Evolutionary conservation across 2,113 vertebrate species (phyloP).

Genomic region (Bujurquina vittata): DNA sequence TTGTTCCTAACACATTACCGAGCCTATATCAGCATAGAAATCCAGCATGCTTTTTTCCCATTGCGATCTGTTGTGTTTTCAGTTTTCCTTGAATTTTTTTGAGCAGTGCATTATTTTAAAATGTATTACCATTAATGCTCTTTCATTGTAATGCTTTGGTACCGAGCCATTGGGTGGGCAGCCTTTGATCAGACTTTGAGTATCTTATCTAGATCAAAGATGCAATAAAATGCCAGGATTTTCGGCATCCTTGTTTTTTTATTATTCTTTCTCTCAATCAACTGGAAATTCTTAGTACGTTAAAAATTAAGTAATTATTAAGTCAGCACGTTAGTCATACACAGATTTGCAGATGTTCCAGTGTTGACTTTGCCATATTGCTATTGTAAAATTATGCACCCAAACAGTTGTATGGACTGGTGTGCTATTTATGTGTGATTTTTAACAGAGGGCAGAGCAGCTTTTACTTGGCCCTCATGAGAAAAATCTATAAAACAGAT

Average conservation of each 20-base stretch:
- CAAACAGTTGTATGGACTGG: too few relatives aligned
- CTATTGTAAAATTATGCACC: background rate
- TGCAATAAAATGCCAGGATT: constrained; percentile 35
- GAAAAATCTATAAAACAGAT: constrained; percentile 15
- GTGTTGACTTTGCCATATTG: background rate
- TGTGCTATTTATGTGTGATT: background rate
- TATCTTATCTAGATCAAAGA: constrained; percentile 40
- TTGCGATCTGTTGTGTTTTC: too few relatives aligned
- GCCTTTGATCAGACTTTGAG: constrained; percentile 50
- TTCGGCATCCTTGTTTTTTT: constrained; percentile 19
- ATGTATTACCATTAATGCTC: constrained; percentile 25
- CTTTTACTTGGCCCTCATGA: background rate
- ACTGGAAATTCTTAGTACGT: background rate
- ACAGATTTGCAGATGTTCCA: background rate
- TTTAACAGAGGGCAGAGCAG: background rate
- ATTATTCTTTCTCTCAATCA: constrained; percentile 34
- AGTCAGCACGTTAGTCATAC: background rate
- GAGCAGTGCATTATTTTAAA: background rate
- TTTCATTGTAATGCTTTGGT: constrained; percentile 17
- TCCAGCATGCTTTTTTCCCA: too few relatives aligned
- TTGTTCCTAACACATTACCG: too few relatives aligned
- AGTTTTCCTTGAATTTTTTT: too few relatives aligned
- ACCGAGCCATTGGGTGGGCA: constrained; percentile 18
- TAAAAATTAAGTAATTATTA: constrained; percentile 5
- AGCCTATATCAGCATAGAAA: too few relatives aligned